Evolutionary conservation across 2,888 invertebrate species (phyloP), one percentile per base, ranked within the genome.

Genomic region (Diogma glabrata): DNA sequence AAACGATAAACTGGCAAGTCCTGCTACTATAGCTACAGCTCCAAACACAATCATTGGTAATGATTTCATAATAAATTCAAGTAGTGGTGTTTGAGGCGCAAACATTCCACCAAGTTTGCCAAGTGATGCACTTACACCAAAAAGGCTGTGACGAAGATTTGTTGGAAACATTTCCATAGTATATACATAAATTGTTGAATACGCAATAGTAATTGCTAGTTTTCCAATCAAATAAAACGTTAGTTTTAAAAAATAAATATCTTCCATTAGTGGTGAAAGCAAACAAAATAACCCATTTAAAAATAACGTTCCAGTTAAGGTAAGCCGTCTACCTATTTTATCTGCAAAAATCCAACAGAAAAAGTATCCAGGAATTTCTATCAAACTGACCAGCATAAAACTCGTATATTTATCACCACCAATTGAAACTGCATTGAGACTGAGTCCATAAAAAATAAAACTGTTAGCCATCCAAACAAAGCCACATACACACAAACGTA

Each of bases 381-480:
- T 76, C 46, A 67, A 54, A 2, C 66, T 63, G 7, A 67, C 63
- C 19, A 60, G 62, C 19, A 85, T 81, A 61, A 85, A 89, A 67
- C 87, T 88, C 12, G 84, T 65, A 63, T 87, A 87, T 59, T 79
- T 79, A 64, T 87, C 80, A 2, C 87, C 87, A 16, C 78, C 67
- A 46, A 89, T 67, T 0, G 82, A 75, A 3, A 86, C 85, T 0
- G 87, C 81, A 67, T 85, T 87, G 50, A 89, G 73, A 0, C 85
- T 85, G 28, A 89, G 67, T 0, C 89, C 89, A 60, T 87, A 88
- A 65, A 86, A 89, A 19, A 87, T 80, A 56, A 88, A 80, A 0
- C 84, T 82, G 59, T 83, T 81, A 0, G 86, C 81, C 14, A 86
- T 78, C 87, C 87, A 87, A 72, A 85, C 86, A 58, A 85, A 77